Conservation (phyloP, 2,888 invertebrate species). For the Elysia crispata region DNA sequence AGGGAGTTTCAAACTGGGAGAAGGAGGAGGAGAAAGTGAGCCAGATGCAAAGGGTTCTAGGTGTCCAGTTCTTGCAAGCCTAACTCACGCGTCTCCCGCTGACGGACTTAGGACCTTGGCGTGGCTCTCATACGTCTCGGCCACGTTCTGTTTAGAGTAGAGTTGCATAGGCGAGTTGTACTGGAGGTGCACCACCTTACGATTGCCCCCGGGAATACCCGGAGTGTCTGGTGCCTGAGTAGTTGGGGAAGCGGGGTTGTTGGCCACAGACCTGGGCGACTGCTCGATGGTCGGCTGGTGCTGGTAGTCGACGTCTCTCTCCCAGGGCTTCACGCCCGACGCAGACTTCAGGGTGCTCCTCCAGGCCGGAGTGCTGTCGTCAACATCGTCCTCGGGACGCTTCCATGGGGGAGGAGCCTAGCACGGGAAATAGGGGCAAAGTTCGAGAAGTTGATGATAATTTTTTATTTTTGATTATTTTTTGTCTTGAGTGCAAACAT, state of each 20-base stretch:
- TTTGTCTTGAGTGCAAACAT: too few species aligned
- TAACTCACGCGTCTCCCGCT: slow-evolving; percentile 55
- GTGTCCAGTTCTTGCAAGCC: background rate
- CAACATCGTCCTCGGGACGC: slow-evolving; percentile 19
- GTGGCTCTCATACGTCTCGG: slow-evolving; percentile 71
- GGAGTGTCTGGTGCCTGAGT: slow-evolving; percentile 44
- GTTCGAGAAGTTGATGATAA: too few species aligned
- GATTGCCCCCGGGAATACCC: slow-evolving; percentile 49
- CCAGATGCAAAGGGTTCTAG: background rate
- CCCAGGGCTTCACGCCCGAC: slow-evolving; percentile 60
- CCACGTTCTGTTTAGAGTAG: slow-evolving; percentile 74
- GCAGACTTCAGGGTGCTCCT: slow-evolving; percentile 55
- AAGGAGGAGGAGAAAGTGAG: background rate
- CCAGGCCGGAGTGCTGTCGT: slow-evolving; percentile 59
- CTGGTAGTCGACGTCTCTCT: slow-evolving; percentile 52
- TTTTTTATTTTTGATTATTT: too few species aligned
- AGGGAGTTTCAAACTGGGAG: background rate
- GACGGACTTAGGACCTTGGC: slow-evolving; percentile 27
- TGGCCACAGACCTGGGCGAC: slow-evolving; percentile 48
- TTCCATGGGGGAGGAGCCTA: slow-evolving; percentile 45
- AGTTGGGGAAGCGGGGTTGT: slow-evolving; percentile 37
- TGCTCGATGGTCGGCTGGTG: slow-evolving; percentile 48
- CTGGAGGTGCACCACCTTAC: slow-evolving; percentile 74
- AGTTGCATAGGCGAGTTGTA: slow-evolving; percentile 76
- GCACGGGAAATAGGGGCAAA: too few species aligned